These are phyloP conservation scores for Orientallactaga sibirica DNA, from an alignment of 2,797 vertebrate genomes.

Conservation along the genomic window DNA sequence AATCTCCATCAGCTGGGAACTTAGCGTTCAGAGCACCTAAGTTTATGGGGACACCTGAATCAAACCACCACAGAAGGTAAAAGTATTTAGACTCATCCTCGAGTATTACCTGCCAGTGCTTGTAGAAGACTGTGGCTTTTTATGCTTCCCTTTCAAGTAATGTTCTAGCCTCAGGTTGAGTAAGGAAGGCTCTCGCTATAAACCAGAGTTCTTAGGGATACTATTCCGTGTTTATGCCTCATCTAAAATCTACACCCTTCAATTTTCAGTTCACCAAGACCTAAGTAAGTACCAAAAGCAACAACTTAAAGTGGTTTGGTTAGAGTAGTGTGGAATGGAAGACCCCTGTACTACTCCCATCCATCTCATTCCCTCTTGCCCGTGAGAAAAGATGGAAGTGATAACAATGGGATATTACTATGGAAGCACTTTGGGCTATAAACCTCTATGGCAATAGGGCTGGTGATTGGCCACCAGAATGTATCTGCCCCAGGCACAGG, in stretches of 20 bases:
- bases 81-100: background rate
- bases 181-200: background rate
- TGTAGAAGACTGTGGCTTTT: background rate
- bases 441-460: background rate
- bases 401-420: background rate
- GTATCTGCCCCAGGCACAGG: background rate
- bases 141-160: background rate
- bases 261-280: slow-evolving; percentile 3
- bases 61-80: background rate
- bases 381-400: background rate
- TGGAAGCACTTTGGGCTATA: background rate
- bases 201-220: background rate
- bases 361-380: background rate
- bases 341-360: background rate
- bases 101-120: background rate
- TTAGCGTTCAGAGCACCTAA: no score
- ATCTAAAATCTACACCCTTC: background rate
- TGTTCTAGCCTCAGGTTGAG: background rate
- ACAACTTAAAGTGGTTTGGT: background rate
- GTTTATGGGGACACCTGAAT: no score
- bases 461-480: background rate
- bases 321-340: background rate
- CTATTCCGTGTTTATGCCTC: background rate
- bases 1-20: no score
- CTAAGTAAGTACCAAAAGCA: background rate